A percentile compares a stretch with the other conserved stretches of the same genome.
phyloP scores from a whole-genome alignment of 2,888 invertebrate species.

The Frankliniella fusca region DNA sequence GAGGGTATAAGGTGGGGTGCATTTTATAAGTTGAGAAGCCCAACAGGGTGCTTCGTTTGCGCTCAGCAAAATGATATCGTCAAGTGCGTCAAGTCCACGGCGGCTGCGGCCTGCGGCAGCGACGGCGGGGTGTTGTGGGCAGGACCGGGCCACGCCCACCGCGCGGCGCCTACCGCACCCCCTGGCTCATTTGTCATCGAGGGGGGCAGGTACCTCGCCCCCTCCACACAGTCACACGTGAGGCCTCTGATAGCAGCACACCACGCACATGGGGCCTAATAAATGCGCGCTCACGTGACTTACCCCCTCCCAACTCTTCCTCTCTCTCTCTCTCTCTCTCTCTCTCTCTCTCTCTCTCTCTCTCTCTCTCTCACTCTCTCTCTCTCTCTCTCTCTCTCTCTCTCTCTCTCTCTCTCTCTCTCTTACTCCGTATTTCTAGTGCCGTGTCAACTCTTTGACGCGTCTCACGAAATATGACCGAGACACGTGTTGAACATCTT shows the following conservation, averaged over 20 bases:
- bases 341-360: too few relatives aligned
- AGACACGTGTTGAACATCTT: too few relatives aligned
- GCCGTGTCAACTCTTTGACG: too few relatives aligned
- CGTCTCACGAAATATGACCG: too few relatives aligned
- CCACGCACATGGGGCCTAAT: constrained; percentile 1
- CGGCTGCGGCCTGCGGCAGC: not conserved
- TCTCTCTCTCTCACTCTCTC: not conserved
- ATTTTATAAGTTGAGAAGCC: too few relatives aligned
- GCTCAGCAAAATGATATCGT: not conserved
- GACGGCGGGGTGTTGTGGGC: not conserved
- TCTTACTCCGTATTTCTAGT: not conserved
- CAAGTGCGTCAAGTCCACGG: not conserved
- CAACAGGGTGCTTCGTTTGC: too few relatives aligned
- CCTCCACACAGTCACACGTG: not conserved
- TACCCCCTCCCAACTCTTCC: not conserved
- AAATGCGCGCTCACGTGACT: not conserved
- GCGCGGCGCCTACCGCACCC: not conserved
- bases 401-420: not conserved
- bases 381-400: not conserved
- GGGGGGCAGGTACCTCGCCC: not conserved
- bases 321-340: not conserved
- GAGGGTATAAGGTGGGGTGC: too few relatives aligned
- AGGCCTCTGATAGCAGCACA: not conserved
- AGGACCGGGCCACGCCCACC: not conserved
- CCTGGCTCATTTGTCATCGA: not conserved